These are phyloP conservation scores for Dexiosoma caninum DNA, from an alignment of 2,888 invertebrate genomes.

Conservation along the genomic window DNA sequence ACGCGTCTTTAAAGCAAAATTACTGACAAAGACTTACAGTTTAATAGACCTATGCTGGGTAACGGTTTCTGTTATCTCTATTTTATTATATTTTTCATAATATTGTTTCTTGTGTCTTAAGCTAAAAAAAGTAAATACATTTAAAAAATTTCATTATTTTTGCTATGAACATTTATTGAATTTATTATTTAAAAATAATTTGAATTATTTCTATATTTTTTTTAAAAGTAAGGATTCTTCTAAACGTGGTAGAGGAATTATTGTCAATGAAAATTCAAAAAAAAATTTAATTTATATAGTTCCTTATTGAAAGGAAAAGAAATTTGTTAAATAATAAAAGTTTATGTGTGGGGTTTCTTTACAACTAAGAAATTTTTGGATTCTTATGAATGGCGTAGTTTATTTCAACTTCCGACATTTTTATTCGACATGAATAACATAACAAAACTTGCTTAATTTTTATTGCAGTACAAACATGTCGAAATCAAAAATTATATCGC, in stretches of 20 bases:
- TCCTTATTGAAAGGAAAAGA: neutral
- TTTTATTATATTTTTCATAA: slow-evolving; percentile 12
- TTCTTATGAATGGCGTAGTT: too few species aligned
- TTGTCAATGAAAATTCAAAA: too few species aligned
- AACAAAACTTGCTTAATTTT: too few species aligned
- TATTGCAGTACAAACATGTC: too few species aligned
- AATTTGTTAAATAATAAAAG: neutral
- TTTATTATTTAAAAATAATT: slow-evolving; percentile 56
- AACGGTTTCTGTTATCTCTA: slow-evolving; percentile 46
- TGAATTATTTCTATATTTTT: neutral
- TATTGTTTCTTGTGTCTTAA: slow-evolving; percentile 33
- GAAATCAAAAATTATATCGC: too few species aligned
- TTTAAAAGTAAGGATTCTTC: neutral
- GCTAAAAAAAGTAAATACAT: slow-evolving; percentile 28
- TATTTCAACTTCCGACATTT: too few species aligned
- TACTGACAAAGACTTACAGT: slow-evolving; percentile 47
- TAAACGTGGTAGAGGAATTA: neutral
- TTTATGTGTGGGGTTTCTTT: neutral
- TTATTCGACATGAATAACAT: too few species aligned
- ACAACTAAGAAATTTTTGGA: neutral
- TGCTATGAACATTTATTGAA: slow-evolving; percentile 19
- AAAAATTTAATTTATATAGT: neutral
- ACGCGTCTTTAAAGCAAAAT: slow-evolving; percentile 57
- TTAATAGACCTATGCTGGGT: slow-evolving; percentile 27
- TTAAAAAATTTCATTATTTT: slow-evolving; percentile 29